Conservation (phyloP, 2,888 invertebrate genomes). For the Elegia similella region DNA sequence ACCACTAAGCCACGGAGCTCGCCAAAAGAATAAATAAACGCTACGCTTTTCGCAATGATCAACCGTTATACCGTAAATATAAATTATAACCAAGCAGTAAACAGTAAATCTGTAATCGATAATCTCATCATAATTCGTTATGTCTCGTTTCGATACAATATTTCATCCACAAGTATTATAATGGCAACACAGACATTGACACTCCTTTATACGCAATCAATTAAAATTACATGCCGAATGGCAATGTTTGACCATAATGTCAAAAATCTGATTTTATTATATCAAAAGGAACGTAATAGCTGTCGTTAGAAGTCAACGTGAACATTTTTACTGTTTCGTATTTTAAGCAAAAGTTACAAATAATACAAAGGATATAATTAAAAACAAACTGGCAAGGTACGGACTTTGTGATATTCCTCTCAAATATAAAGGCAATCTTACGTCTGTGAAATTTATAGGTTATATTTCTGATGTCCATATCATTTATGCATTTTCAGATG, state of each 20-base stretch:
- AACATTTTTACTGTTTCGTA: constrained; percentile 65
- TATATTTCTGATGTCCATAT: constrained; percentile 45
- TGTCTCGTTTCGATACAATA: no score
- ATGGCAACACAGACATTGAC: not conserved
- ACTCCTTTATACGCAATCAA: not conserved
- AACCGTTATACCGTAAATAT: no score
- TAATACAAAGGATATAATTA: constrained; percentile 33
- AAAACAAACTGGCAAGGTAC: constrained; percentile 47
- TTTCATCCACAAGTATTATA: no score
- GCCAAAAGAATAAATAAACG: no score
- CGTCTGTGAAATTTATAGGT: constrained; percentile 46
- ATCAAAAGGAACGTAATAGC: constrained; percentile 41
- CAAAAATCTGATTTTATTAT: not conserved
- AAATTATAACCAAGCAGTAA: no score
- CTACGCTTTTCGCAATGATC: no score
- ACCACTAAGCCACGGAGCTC: no score
- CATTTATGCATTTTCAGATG: constrained; percentile 87
- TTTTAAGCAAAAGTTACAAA: constrained; percentile 44
- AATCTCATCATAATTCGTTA: no score
- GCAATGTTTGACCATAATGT: not conserved
- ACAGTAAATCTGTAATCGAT: no score
- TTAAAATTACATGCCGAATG: not conserved
- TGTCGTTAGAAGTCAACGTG: constrained; percentile 66
- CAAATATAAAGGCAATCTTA: not conserved
- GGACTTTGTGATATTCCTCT: not conserved